phyloP scores from a whole-genome alignment of 2,113 vertebrate genomes.

The Cephalopterus ornatus region DNA sequence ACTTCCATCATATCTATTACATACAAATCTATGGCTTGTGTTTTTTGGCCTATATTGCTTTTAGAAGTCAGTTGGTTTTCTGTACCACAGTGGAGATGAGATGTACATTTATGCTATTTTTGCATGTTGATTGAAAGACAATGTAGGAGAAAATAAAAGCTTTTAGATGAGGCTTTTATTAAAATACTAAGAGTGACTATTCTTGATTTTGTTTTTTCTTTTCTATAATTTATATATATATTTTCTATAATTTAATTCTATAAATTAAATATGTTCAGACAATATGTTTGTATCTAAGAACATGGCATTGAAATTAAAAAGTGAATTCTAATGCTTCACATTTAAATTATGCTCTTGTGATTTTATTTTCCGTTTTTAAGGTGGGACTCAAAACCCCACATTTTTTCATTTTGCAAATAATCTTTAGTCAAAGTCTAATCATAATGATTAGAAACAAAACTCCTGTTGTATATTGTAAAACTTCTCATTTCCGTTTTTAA shows the following conservation, averaged over 20 bases:
- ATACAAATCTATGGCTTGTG: background rate
- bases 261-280: background rate
- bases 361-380: background rate
- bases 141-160: background rate
- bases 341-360: background rate
- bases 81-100: background rate
- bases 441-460: background rate
- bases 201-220: background rate
- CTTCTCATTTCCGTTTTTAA: background rate
- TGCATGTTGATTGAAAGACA: background rate
- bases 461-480: background rate
- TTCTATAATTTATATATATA: no score
- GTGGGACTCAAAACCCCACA: background rate
- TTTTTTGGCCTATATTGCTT: background rate
- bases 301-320: background rate
- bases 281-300: background rate
- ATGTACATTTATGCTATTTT: background rate
- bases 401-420: background rate
- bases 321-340: background rate
- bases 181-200: background rate
- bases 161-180: background rate
- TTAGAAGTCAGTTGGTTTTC: background rate
- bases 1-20: background rate
- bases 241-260: no score
- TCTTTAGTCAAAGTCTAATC: background rate